These are phyloP conservation scores for Choreutis nemorana DNA, from an alignment of 2,888 invertebrate species.

Conservation along the genomic window DNA sequence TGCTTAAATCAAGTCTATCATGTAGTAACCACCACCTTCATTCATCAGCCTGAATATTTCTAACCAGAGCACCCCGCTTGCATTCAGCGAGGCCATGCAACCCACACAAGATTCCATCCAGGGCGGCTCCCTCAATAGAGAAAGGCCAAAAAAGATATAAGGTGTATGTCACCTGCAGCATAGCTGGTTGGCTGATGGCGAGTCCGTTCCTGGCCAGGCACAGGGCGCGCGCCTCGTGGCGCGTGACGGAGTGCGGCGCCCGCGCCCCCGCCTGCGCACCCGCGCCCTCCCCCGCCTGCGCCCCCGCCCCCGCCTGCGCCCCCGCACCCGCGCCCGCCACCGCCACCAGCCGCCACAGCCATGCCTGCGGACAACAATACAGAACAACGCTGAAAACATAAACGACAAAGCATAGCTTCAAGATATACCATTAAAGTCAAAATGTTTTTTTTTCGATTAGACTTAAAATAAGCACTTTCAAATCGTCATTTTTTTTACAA, in stretches of 20 bases:
- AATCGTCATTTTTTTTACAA: too few relatives aligned
- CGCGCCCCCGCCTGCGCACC: slow-evolving; percentile 24
- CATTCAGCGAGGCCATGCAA: too few relatives aligned
- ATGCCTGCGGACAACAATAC: slow-evolving; percentile 61
- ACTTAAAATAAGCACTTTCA: too few relatives aligned
- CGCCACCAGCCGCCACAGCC: slow-evolving; percentile 69
- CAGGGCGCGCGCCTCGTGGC: slow-evolving; percentile 42
- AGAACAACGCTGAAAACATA: not conserved
- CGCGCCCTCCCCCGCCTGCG: slow-evolving; percentile 42
- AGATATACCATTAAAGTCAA: too few relatives aligned
- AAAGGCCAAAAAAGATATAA: too few relatives aligned
- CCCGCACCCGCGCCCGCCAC: slow-evolving; percentile 24
- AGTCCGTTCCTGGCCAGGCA: slow-evolving; percentile 43
- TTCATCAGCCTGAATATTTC: too few relatives aligned
- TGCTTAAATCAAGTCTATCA: too few relatives aligned
- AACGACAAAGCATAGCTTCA: not conserved
- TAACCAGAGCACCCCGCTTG: too few relatives aligned
- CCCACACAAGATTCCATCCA: too few relatives aligned
- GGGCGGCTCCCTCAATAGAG: too few relatives aligned
- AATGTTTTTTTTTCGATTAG: too few relatives aligned
- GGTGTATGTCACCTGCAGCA: slow-evolving; percentile 69
- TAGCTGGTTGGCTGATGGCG: slow-evolving; percentile 53
- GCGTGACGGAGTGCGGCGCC: slow-evolving; percentile 48
- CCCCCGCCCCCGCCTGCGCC: slow-evolving; percentile 75
- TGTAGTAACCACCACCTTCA: too few relatives aligned